Base-by-base conservation (phyloP, 2,113 vertebrate genomes). In the Oreamnos americanus region DNA sequence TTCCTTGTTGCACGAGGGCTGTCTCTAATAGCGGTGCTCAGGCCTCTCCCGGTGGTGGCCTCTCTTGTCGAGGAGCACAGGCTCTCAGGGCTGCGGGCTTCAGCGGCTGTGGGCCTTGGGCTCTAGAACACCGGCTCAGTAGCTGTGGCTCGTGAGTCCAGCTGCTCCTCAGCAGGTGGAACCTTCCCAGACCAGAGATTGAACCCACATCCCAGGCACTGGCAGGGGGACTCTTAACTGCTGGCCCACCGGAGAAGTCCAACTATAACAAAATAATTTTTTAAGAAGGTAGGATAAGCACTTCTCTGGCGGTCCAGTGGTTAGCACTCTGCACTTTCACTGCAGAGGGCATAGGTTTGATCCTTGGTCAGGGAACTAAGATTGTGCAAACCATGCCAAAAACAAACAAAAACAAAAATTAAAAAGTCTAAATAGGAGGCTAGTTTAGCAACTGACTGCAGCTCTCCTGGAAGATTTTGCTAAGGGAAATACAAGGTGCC, bases 11-110 rank as follows among this genome's bases (percentile, higher is more conserved):
- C n/a, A 23, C 19, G 2, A 71, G 67, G 67, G 67, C 19, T 36
- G n/a, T 71, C 67, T 71, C n/a, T 23, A 39, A 71, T 23, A 5
- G 0, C 5, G 0, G n/a, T 11, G n/a, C n/a, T 12, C n/a, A 36
- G n/a, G 67, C 67, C 36, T 12, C 67, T 71, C 19, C 67, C 67
- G 39, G 19, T 23, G 19, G 67, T 12, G n/a, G 67, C n/a, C 9
- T 39, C 67, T 39, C 19, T 39, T 12, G 64, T 12, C 0, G 5
- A 12, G n/a, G n/a, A 71, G 67, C n/a, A 71, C 67, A 23, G 67
- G 67, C n/a, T 39, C 10, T 12, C 9, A 10, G n/a, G n/a, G 67
- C 19, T 3, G 19, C 0, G 5, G 67, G 67, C 67, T 71, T 39
- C n/a, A 6, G n/a, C 19, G 23, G 67, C 19, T 23, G 5, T 12